Evolutionary conservation across 2,888 invertebrate genomes (phyloP), one percentile per base, ranked within the genome.

Genomic region (Platycnemis pennipes): DNA sequence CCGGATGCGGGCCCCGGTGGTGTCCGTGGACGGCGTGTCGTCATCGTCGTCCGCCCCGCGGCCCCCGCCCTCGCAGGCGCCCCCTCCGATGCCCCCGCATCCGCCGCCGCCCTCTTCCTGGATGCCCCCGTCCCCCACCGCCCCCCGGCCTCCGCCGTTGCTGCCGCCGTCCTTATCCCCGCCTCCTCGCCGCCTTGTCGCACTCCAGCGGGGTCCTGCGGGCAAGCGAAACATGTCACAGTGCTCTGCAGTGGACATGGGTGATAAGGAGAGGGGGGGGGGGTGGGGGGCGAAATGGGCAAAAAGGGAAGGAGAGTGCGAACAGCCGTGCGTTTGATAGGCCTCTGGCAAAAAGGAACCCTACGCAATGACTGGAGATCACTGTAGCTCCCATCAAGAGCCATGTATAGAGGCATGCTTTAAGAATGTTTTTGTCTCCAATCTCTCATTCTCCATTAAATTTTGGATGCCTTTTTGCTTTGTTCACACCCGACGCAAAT

Each of bases 1-100:
- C 45, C 94, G 77, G 37, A 95, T 86, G 63, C 94, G 94, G 45
- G 94, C 85, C 42, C 91, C 91, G 8, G 91, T 91, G 69, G 63
- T 91, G 63, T 91, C 91, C 42, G 91, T 91, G 91, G 91, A 91
- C 11, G 91, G 91, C 42, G 91, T 91, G 44, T 91, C 91, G 19
- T 91, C 91, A n/a, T 91, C 91, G n/a, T 91, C 91, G 11, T 42
- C 91, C 56, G 44, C 56, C 44, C 91, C 44, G 44, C 91, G 22
- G 63, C 53, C 63, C 11, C 91, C 91, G 7, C 63, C 91, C 37
- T 63, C 63, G 44, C 63, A 63, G 16, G 63, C 91, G 11, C 91
- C 91, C 31, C 91, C 91, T n/a, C 63, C 63, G 56, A 63, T 63
- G 8, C 91, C 91, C 44, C 91, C 63, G 13, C 91, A 63, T 7